A percentile compares a stretch with the other conserved stretches of the same genome.
Conservation (phyloP, 2,888 invertebrate species). For the Pemphredon lugubris region DNA sequence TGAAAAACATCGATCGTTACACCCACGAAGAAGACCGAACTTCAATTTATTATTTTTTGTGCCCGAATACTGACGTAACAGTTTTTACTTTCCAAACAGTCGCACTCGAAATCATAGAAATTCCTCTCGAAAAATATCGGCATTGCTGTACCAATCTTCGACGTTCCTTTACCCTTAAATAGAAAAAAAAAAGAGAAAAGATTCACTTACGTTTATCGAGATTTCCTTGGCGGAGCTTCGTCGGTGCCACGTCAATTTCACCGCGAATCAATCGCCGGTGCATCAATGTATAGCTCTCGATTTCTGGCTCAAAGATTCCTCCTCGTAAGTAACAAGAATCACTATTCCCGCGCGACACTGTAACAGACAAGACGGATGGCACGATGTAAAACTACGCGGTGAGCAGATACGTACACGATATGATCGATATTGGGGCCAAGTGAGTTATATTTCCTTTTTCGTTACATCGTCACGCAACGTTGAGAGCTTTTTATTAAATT, state of each 20-base stretch:
- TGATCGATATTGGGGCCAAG: slow-evolving; percentile 33
- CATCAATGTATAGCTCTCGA: slow-evolving; percentile 59
- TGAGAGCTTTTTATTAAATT: slow-evolving; percentile 43
- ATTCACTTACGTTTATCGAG: slow-evolving; percentile 56
- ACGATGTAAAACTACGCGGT: slow-evolving; percentile 25
- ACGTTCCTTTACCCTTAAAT: no score
- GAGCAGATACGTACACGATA: slow-evolving; percentile 36
- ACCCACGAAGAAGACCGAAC: no score
- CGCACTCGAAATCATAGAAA: no score
- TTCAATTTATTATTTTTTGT: no score
- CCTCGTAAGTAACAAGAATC: slow-evolving; percentile 36
- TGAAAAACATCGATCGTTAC: no score
- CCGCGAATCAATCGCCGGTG: slow-evolving; percentile 57
- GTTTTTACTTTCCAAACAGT: no score
- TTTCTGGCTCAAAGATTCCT: slow-evolving; percentile 46
- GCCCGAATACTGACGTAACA: no score
- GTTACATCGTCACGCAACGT: not conserved
- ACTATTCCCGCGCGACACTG: slow-evolving; percentile 45
- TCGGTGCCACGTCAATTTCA: slow-evolving; percentile 54
- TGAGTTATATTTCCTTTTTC: not conserved
- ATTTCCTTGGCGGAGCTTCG: slow-evolving; percentile 52
- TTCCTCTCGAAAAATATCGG: no score
- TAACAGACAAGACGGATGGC: slow-evolving; percentile 50
- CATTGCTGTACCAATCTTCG: no score
- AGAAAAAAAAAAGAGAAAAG: no score